These are phyloP conservation scores for Strigops habroptila DNA, from an alignment of 2,113 vertebrate genomes.

Conservation along the genomic window DNA sequence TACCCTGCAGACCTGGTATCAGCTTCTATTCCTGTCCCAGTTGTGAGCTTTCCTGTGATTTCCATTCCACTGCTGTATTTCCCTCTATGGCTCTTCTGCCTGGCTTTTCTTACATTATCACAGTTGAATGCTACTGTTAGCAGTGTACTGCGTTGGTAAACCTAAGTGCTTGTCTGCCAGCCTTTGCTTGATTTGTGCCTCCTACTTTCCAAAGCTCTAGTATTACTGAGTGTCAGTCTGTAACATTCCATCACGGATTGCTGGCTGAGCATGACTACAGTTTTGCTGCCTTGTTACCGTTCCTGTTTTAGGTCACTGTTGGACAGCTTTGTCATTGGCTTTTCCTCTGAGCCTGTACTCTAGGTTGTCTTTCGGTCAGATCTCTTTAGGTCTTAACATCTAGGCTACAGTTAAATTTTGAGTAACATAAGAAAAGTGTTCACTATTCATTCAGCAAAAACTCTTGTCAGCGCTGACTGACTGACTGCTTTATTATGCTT, in stretches of 20 bases:
- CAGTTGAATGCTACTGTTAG: background rate
- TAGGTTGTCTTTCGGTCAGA: background rate
- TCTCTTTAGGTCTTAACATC: background rate
- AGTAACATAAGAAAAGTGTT: background rate
- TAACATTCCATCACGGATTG: background rate
- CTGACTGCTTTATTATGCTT: background rate
- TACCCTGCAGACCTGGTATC: background rate
- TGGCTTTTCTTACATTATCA: background rate
- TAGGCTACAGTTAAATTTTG: background rate
- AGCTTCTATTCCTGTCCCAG: background rate
- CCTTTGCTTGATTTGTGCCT: background rate
- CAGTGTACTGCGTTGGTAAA: background rate
- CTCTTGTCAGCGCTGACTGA: background rate
- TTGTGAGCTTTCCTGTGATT: background rate
- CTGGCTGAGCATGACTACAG: background rate
- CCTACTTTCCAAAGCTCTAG: background rate
- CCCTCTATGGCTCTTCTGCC: background rate
- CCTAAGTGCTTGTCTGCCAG: background rate
- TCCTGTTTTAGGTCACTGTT: background rate
- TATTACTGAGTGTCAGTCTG: background rate
- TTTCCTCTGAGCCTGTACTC: background rate
- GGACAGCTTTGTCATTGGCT: background rate
- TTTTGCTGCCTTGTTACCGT: background rate
- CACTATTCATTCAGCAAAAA: background rate
- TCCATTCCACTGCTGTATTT: background rate